Evolutionary conservation across 1,140 invertebrate species (phyloP).

Genomic region (Frieseomelitta varia): DNA sequence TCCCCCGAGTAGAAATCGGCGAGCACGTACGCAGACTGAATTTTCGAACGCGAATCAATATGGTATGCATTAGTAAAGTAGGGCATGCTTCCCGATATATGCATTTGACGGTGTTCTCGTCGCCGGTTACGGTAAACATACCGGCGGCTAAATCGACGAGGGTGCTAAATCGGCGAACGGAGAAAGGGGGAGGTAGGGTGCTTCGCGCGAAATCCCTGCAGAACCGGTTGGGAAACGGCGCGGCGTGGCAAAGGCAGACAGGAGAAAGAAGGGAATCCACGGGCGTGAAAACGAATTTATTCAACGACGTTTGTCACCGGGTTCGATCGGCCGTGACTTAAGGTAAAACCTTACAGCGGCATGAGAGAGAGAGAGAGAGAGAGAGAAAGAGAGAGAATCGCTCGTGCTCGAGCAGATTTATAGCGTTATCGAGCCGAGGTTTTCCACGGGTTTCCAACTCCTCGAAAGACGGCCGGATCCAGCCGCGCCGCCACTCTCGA

Average conservation of each 20-base stretch:
- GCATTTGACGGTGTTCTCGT: slow-evolving; percentile 10
- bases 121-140: slow-evolving; percentile 28
- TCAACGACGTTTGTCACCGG: slow-evolving; percentile 64
- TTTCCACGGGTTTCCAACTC: slow-evolving; percentile 57
- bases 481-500: background rate
- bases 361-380: slow-evolving; percentile 1
- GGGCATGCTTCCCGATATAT: slow-evolving; percentile 32
- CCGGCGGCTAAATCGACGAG: slow-evolving; percentile 1
- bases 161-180: background rate
- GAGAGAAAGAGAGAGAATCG: slow-evolving; percentile 33
- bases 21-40: slow-evolving; percentile 24
- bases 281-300: slow-evolving; percentile 58
- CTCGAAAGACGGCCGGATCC: slow-evolving; percentile 38
- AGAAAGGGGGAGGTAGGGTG: too few relatives aligned
- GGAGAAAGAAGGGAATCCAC: background rate
- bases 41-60: slow-evolving; percentile 55
- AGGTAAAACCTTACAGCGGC: slow-evolving; percentile 47
- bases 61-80: slow-evolving; percentile 40
- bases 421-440: slow-evolving; percentile 66
- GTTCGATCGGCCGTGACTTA: slow-evolving; percentile 63
- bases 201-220: background rate
- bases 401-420: slow-evolving; percentile 55
- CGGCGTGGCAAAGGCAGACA: background rate
- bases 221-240: background rate
- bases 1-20: background rate